Base-by-base conservation (phyloP, 2,797 vertebrate species). In the Lepus oiostolus region DNA sequence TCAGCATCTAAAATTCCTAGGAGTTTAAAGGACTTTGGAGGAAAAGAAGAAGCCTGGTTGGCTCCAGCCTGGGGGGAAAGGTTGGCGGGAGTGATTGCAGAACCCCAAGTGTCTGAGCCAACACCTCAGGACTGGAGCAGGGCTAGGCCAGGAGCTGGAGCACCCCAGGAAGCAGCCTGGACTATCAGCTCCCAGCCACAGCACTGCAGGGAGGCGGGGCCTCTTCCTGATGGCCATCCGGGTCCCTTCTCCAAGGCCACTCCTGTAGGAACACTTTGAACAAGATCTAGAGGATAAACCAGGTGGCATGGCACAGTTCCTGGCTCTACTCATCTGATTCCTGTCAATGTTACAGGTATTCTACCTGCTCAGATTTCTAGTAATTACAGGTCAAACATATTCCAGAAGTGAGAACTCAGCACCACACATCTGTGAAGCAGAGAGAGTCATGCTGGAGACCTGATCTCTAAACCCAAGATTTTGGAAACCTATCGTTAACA, bases 361-460 rank as follows among this genome's bases (percentile, higher is more conserved):
- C 42, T 42, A 9, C 22, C 47, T 1, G 3, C 63, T 91, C 4
- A 0, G 26, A 87, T 95, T 32, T 32, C 54, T 77, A 42, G 84
- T 2, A 79, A 65, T 76, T 65, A 88, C 83, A 68, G 12, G 38
- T 88, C 54, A 47, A 84, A 88, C 70, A 83, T 82, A 80, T 88
- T 82, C 84, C 79, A 17, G 28, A 83, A 88, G 68, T 90, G 88
- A 77, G 80, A 93, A 38, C 22, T 84, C 35, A 35, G 92, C 52
- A n/a, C 26, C 5, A 13, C 24, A 54, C 85, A 83, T 16, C 47
- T 22, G 4, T 30, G 62, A 76, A 72, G 22, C 60, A 84, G 72
- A 67, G 32, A 68, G 28, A 81, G 21, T 4, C 42, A 71, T 35
- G 32, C 58, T 50, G 42, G 35, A 87, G 62, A 94, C 12, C 6